Evolutionary conservation across 92 coral and sea anemone genomes (phyloP).

Genomic region (Scolanthus callimorphus): DNA sequence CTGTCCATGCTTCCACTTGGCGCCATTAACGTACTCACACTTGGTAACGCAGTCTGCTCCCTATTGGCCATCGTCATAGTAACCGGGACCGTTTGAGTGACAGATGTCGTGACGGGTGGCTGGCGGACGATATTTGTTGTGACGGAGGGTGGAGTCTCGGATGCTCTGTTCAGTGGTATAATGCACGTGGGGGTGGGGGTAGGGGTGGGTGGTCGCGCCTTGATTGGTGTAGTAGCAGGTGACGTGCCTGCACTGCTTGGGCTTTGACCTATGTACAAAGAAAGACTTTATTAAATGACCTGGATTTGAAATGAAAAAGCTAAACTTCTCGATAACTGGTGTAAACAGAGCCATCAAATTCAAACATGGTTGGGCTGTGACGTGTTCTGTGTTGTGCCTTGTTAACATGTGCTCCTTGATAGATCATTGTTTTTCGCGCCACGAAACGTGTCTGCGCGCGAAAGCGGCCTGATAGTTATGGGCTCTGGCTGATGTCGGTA

Average conservation of each 20-base stretch:
- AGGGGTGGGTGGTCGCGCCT: constrained; percentile 15
- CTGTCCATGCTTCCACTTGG: too few species aligned
- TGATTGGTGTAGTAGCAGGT: constrained; percentile 1
- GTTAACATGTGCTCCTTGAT: too few species aligned
- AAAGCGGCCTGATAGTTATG: too few species aligned
- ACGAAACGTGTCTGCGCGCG: too few species aligned
- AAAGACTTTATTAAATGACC: too few species aligned
- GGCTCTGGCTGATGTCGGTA: too few species aligned
- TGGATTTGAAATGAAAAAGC: too few species aligned
- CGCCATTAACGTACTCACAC: neutral
- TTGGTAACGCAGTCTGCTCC: neutral
- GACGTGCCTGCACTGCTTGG: neutral
- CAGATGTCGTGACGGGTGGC: neutral
- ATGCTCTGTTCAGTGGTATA: neutral
- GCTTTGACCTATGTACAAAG: neutral
- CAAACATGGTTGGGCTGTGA: too few species aligned
- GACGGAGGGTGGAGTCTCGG: neutral
- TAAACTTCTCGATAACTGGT: too few species aligned
- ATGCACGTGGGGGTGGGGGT: constrained; percentile 1
- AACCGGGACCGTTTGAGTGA: neutral
- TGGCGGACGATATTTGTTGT: neutral
- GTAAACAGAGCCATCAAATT: too few species aligned
- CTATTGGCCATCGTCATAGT: neutral
- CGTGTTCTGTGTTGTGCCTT: too few species aligned
- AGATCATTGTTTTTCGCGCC: too few species aligned